A percentile compares a stretch with the other conserved stretches of the same genome.
Conservation (phyloP, 2,797 vertebrate genomes). For the Spheniscus humboldti region DNA sequence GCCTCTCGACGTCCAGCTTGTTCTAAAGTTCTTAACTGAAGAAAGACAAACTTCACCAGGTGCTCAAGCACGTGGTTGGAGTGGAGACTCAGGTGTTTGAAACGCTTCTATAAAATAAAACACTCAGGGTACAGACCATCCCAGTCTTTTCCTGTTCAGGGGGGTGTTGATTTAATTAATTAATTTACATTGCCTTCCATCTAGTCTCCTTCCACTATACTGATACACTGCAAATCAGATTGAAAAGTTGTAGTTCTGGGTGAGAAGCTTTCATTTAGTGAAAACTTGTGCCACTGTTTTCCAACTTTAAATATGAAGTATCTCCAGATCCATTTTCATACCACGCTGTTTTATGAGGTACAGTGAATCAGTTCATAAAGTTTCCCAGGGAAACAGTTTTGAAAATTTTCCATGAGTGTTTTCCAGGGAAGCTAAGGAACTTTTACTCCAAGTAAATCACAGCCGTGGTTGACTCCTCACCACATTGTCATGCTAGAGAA, state of each 20-base stretch:
- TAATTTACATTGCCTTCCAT: background rate
- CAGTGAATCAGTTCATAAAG: background rate
- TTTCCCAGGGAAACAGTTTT: background rate
- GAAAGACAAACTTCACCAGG: background rate
- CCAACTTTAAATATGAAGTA: accelerated
- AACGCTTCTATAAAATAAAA: background rate
- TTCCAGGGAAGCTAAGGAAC: background rate
- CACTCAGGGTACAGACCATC: background rate
- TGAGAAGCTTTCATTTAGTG: background rate
- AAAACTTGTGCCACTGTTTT: background rate
- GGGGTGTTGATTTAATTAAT: background rate
- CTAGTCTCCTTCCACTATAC: background rate
- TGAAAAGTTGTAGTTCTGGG: background rate
- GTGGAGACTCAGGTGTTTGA: too few relatives aligned
- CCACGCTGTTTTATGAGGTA: accelerated
- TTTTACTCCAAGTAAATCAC: background rate
- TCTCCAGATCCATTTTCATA: background rate
- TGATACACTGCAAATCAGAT: background rate
- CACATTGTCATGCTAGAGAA: background rate
- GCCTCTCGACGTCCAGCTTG: background rate
- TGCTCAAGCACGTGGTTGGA: background rate
- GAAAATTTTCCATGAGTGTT: background rate
- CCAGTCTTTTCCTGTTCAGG: background rate
- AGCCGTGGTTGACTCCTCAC: background rate
- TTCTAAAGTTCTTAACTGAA: background rate